Percentiles rank a stretch among this genome's conserved stretches.
These are phyloP conservation scores for Caenorhabditis panamensis DNA, from an alignment of 2,888 invertebrate genomes.

Conservation along the genomic window DNA sequence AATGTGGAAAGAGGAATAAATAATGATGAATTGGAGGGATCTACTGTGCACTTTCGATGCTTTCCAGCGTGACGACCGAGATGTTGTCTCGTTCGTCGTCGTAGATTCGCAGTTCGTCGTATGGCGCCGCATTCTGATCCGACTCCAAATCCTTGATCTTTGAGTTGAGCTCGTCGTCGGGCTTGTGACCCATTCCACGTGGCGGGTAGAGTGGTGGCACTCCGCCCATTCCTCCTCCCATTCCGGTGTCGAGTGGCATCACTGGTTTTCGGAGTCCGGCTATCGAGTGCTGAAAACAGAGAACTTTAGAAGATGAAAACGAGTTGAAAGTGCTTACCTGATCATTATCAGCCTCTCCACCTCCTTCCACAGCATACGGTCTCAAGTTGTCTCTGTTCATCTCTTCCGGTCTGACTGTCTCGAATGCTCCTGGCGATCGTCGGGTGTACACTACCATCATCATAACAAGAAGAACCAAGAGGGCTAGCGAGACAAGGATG, in stretches of 20 bases:
- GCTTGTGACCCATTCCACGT: conserved; percentile 33
- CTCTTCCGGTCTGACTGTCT: conserved; percentile 94
- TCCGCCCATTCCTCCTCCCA: conserved; percentile 60
- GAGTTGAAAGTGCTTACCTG: conserved; percentile 82
- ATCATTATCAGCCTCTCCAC: conserved; percentile 99
- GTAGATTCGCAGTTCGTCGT: conserved; percentile 98
- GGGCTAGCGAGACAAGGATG: conserved; percentile 96
- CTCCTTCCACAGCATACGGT: conserved; percentile 98
- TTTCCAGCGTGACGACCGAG: conserved; percentile 78
- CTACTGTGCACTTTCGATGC: conserved; percentile 72
- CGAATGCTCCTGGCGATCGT: conserved; percentile 87
- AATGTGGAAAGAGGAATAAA: no score
- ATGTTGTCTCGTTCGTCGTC: conserved; percentile 89
- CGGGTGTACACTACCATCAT: conserved; percentile 96
- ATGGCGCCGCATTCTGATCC: conserved; percentile 97
- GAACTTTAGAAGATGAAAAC: background rate
- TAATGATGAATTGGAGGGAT: background rate
- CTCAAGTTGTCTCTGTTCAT: conserved; percentile 99
- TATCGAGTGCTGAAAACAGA: conserved; percentile 91
- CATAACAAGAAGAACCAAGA: conserved; percentile 93
- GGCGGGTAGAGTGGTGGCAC: conserved; percentile 68
- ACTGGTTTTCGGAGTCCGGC: conserved; percentile 90
- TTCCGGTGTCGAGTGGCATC: conserved; percentile 79
- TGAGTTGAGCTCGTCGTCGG: conserved; percentile 65
- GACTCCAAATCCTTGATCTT: conserved; percentile 81